Base-by-base conservation (phyloP, 1,140 invertebrate genomes). In the Sminthurinus signatus region DNA sequence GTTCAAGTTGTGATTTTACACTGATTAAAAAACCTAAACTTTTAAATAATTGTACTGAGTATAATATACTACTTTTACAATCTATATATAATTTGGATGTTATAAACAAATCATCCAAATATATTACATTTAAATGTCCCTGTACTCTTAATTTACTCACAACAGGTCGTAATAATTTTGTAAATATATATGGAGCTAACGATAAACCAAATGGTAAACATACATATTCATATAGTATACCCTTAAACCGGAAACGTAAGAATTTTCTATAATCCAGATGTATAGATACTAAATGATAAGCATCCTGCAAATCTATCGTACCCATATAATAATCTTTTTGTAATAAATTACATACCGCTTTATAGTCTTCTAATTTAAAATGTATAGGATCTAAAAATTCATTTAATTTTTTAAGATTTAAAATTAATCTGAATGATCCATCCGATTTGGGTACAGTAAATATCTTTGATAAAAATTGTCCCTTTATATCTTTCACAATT, bases 321-420 rank as follows among this genome's bases (percentile, higher is more conserved):
- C 19, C 44, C 46, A 61, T 50, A 21, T 19, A 61, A 3, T 3
- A 2, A 21, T 29, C 32, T 19, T 50, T 8, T 42, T 10, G 10
- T 23, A 52, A 27, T 17, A 61, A 39, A 19, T 14, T 28, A 23
- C 23, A 19, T 15, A 51, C 59, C 2, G 15, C 46, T 51, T 21
- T 50, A 51, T 29, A 32, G 23, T 51, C 48, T 21, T 61, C 59
- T n/a, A 61, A 10, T 25, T 61, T 61, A 61, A 61, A 61, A 25
- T 48, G 44, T 21, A 5, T 5, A 48, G 8, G 8, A 5, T 48
- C 8, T 10, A 48, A 5, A 48, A 48, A 48, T 48, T 48, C 19
- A 48, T 48, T 48, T 21, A 48, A n/a, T 10, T n/a, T 5, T 8
- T n/a, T 25, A 25, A 48, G 44, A 48, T 48, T 48, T n/a, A 48